phyloP scores from a whole-genome alignment of 2,113 vertebrate species.

The Dromas ardeola region DNA sequence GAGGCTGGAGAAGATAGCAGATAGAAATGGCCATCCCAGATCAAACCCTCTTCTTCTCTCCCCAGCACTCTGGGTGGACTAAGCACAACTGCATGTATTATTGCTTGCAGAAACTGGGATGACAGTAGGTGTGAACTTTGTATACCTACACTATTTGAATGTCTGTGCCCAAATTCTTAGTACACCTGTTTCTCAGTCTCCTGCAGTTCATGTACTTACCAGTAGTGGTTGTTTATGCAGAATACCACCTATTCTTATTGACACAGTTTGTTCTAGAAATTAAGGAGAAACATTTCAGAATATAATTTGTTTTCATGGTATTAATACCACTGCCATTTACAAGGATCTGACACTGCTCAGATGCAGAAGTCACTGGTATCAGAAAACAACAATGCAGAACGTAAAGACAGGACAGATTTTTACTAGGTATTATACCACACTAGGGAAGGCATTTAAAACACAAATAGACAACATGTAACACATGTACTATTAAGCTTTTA shows the following conservation, averaged over 20 bases:
- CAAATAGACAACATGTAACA: slow-evolving; percentile 13
- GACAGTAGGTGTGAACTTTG: neutral
- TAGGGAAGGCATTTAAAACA: slow-evolving; percentile 13
- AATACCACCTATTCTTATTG: neutral
- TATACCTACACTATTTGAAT: rapidly evolving
- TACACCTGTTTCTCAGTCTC: neutral
- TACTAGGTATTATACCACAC: neutral
- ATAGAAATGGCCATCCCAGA: neutral
- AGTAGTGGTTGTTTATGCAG: neutral
- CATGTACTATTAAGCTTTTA: slow-evolving; percentile 46
- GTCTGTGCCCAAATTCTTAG: neutral
- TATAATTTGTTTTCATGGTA: neutral
- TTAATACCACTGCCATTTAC: neutral
- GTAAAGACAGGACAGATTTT: neutral
- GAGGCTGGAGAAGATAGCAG: neutral
- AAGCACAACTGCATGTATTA: neutral
- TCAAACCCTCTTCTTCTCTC: neutral
- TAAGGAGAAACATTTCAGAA: neutral
- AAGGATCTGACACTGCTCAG: neutral
- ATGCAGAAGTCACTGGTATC: neutral
- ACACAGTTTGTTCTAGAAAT: neutral
- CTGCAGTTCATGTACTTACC: neutral
- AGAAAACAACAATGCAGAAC: neutral
- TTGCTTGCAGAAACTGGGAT: neutral
- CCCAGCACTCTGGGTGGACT: neutral